Evolutionary conservation across 1,140 invertebrate genomes (phyloP).

Genomic region (Conus betulinus): DNA sequence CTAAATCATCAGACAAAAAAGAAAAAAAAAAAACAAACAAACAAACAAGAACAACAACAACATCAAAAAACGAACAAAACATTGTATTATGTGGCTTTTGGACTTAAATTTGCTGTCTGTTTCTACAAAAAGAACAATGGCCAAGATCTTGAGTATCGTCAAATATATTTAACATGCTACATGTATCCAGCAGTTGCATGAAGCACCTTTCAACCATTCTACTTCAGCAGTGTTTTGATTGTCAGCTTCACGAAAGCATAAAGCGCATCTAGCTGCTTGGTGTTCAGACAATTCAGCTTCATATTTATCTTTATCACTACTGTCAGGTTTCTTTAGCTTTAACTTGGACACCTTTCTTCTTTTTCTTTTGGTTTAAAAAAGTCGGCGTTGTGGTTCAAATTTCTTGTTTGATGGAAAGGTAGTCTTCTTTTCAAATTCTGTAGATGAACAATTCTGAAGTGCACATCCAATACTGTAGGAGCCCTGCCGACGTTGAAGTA

Average conservation of each 20-base stretch:
- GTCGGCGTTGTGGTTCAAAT: conserved; percentile 1
- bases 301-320: neutral
- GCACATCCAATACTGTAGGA: neutral
- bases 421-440: neutral
- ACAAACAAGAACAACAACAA: too few relatives aligned
- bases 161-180: neutral
- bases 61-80: neutral
- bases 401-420: neutral
- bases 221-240: neutral
- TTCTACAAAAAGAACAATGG: neutral
- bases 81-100: neutral
- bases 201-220: neutral
- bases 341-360: neutral
- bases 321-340: neutral
- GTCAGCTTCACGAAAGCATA: neutral
- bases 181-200: neutral
- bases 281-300: neutral
- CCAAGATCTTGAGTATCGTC: neutral
- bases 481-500: neutral
- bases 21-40: neutral
- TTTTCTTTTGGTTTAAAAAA: neutral
- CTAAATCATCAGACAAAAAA: too few relatives aligned
- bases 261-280: neutral
- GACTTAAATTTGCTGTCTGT: neutral
- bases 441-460: neutral